Conservation (phyloP, 2,797 vertebrate species). For the Psittacula derbiana region DNA sequence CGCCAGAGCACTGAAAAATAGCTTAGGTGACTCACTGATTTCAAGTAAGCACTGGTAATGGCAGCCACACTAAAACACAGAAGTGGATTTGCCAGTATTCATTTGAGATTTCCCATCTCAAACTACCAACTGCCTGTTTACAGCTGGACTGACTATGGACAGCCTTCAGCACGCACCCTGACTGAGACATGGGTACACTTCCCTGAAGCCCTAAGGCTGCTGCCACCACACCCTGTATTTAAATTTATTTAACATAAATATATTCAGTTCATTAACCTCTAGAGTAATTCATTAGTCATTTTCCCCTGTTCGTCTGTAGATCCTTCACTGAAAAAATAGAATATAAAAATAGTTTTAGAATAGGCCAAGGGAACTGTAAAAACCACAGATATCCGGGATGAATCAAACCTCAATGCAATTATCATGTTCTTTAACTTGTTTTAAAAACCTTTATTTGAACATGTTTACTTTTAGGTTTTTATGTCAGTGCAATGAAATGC, state of each 20-base stretch:
- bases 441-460: background rate
- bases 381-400: background rate
- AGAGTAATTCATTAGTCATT: background rate
- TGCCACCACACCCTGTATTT: background rate
- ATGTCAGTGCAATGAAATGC: background rate
- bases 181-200: background rate
- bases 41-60: background rate
- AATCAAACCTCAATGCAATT: background rate
- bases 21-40: background rate
- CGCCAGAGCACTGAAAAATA: background rate
- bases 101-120: background rate
- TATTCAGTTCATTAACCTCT: background rate
- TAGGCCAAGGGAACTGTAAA: slow-evolving; percentile 2
- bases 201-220: background rate
- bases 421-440: background rate
- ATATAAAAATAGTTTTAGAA: background rate
- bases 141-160: background rate
- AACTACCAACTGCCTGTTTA: background rate
- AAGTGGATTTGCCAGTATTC: background rate
- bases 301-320: background rate
- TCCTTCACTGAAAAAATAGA: background rate
- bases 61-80: background rate
- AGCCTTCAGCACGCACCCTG: background rate
- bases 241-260: background rate
- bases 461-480: background rate